phyloP scores from a whole-genome alignment of 2,113 vertebrate genomes.

The Lasiurus borealis region DNA sequence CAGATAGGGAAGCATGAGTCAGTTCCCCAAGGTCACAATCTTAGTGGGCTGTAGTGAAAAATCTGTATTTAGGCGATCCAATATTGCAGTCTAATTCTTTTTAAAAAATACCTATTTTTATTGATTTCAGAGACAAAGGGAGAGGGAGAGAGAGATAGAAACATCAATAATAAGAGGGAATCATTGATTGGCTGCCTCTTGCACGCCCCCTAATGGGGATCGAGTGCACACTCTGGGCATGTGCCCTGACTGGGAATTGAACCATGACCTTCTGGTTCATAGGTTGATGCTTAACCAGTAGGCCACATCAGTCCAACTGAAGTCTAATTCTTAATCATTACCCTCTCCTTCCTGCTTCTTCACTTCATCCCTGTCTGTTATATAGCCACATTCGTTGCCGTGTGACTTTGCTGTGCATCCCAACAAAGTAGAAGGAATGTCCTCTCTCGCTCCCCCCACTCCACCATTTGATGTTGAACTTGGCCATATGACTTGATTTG shows the following conservation, averaged over 20 bases:
- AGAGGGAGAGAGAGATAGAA: no score
- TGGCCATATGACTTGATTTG: neutral
- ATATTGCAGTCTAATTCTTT: neutral
- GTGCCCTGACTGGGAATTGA: no score
- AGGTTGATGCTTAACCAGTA: no score
- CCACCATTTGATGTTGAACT: neutral
- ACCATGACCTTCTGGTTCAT: no score
- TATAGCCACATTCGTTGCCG: accelerated
- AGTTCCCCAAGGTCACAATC: neutral
- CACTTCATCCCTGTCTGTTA: accelerated
- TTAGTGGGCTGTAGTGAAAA: neutral
- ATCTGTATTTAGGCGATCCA: neutral
- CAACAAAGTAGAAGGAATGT: accelerated
- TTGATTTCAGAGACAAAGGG: no score
- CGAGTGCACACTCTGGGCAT: no score
- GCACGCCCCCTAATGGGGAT: no score
- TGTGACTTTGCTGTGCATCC: neutral
- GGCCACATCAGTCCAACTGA: no score
- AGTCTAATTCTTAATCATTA: neutral
- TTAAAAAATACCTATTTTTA: no score
- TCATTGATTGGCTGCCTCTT: no score
- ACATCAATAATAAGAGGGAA: no score
- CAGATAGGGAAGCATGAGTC: neutral
- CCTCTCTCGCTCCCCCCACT: accelerated
- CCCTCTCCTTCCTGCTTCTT: neutral